Conservation (phyloP, 1,140 invertebrate genomes). For the Microplitis mediator region DNA sequence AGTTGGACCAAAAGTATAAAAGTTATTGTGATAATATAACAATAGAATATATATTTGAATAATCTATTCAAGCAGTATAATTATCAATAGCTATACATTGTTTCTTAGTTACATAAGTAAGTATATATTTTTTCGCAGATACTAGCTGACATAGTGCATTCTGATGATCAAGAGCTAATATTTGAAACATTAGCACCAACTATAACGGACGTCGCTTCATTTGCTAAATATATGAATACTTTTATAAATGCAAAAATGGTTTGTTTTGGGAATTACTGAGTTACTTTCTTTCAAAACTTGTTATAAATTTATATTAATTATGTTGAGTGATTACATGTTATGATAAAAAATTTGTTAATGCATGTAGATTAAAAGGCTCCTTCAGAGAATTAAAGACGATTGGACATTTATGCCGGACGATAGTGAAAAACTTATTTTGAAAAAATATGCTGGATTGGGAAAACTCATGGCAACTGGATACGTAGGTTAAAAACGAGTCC, state of each 20-base stretch:
- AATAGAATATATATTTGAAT: not conserved
- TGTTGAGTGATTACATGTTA: no score
- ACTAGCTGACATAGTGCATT: constrained; percentile 1
- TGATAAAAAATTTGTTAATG: not conserved
- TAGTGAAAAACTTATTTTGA: constrained; percentile 5
- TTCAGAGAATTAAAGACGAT: constrained; percentile 12
- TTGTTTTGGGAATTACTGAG: not conserved
- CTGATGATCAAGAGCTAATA: constrained; percentile 9
- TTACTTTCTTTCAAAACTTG: no score
- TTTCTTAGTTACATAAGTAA: no score
- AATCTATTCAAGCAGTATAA: not conserved
- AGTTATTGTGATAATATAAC: not conserved
- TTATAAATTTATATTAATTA: no score
- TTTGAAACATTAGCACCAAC: constrained; percentile 8
- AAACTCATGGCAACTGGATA: constrained; percentile 14
- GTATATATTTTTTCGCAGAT: not conserved
- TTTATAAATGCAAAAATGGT: constrained; percentile 14
- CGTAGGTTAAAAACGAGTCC: constrained; percentile 9
- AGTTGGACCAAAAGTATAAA: constrained; percentile 5
- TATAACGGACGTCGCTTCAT: not conserved
- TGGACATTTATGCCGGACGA: constrained; percentile 1
- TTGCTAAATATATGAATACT: not conserved
- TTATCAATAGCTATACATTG: no score
- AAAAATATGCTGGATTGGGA: constrained; percentile 16
- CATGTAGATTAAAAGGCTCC: constrained; percentile 11